Evolutionary conservation across 2,113 vertebrate genomes (phyloP), one percentile per base, ranked within the genome.

Genomic region (Nothobranchius kuhntae): DNA sequence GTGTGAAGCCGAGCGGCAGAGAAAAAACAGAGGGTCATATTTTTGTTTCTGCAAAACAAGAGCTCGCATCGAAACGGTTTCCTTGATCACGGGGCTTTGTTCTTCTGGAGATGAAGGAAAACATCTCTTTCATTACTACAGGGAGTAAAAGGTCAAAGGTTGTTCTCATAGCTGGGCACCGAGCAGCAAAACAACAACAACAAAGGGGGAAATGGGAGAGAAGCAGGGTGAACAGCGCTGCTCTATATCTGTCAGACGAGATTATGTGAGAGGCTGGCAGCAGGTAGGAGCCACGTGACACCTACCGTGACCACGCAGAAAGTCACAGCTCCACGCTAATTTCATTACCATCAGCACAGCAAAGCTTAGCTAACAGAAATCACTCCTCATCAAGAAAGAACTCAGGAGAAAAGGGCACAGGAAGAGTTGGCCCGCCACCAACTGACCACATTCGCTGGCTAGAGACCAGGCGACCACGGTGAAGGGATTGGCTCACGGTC

Each of bases 261-360:
- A 92, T 92, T 87, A 90, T 74, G 24, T 6, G 56, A 62, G 63
- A 73, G 81, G 55, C 50, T 69, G 72, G 71, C 77, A 61, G 87
- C 86, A 86, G 85, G 83, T 86, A 83, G 65, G 46, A 76, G 73
- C 71, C 86, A 72, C 78, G 81, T 77, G 85, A 80, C 78, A 83
- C 82, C 88, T 71, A 88, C 83, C 75, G 55, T 83, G 86, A 90
- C 85, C 80, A 77, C 75, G 85, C 89, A 87, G 69, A 87, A 86
- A 85, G 76, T 81, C 69, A 78, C 83, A 54, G 64, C 76, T 78
- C 65, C 8, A 79, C 76, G 13, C 69, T 80, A 84, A 86, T 79
- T 85, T 82, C 72, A 78, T 86, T 88, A 89, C 62, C 11, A 67
- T 65, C 71, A 68, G 78, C 81, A 53, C 74, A 69, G 75, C 65